Evolutionary conservation across 2,797 vertebrate species (phyloP), one percentile per base, ranked within the genome.

Genomic region (Mormyrus hasselquistii): DNA sequence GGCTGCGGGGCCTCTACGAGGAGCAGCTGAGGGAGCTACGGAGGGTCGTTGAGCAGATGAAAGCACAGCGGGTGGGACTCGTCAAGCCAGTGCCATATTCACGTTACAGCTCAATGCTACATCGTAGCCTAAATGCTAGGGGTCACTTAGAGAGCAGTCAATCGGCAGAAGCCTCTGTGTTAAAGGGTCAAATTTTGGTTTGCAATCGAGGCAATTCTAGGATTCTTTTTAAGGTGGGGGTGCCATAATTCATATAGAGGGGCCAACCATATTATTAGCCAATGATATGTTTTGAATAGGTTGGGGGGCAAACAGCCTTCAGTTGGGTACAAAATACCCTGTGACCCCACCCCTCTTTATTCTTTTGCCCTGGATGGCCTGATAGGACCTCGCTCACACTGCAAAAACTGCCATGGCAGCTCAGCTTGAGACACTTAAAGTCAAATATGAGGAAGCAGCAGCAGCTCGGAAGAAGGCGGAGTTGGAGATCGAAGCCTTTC

Each of bases 381-480:
- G 90, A 55, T 92, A 97, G 97, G 94, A 96, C 76, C 38, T 93
- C 85, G 94, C 96, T 86, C 34, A 96, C 89, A 90, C 93, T 88
- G 94, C 94, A 82, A 96, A 94, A 87, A 93, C 93, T 57, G 94
- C 93, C 2, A 95, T 94, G 92, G 87, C 92, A 34, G 93, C 91
- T 6, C 95, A 96, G 90, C 73, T 96, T 90, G 94, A 95, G 34
- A 82, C 88, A 49, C 89, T 96, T n/a, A 97, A 95, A 93, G 91
- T 89, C 49, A 96, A 95, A 91, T 95, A 95, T 55, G 92, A 96
- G 0, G 95, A 96, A 49, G 94, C 94, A 47, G 76, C 95, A 55
- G 94, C 94, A n/a, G 94, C 93, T 86, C 94, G 95, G 89, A 96
- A 94, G 90, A 95, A 95, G 89, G 94, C 92, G 0, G 96, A 97